phyloP scores from a whole-genome alignment of 2,888 invertebrate genomes.

The Lithodes maja region DNA sequence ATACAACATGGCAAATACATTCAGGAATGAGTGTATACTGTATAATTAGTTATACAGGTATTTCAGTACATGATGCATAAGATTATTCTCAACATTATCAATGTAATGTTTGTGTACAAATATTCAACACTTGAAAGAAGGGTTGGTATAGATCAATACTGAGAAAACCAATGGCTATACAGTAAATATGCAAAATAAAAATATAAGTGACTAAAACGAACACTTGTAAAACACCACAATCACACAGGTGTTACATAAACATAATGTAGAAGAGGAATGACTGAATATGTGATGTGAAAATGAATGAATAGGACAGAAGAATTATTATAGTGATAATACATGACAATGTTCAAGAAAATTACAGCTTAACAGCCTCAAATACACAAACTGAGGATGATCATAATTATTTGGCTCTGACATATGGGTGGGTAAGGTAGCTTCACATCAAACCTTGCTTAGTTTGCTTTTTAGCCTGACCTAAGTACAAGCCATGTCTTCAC shows the following conservation, averaged over 20 bases:
- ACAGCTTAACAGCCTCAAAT: constrained; percentile 22
- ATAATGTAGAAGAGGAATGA: not conserved
- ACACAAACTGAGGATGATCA: constrained; percentile 49
- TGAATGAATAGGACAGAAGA: not conserved
- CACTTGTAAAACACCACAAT: constrained; percentile 40
- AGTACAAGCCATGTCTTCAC: too few species aligned
- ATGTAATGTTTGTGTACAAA: not conserved
- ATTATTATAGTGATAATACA: not conserved
- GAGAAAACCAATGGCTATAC: not conserved
- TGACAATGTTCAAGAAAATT: not conserved
- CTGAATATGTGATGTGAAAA: not conserved
- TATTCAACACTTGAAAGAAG: not conserved
- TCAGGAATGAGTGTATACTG: too few species aligned
- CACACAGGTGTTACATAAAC: constrained; percentile 14
- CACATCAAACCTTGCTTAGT: too few species aligned
- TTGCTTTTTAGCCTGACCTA: too few species aligned
- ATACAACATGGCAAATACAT: too few species aligned
- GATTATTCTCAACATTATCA: too few species aligned
- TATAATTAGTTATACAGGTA: too few species aligned
- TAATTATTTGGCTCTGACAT: constrained; percentile 57
- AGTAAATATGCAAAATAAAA: constrained; percentile 1
- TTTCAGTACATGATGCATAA: too few species aligned
- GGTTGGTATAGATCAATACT: not conserved
- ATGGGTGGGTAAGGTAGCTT: constrained; percentile 16
- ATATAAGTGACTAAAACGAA: constrained; percentile 44